Percentiles rank a stretch among this genome's conserved stretches.
phyloP scores from a whole-genome alignment of 2,888 invertebrate species.

The Zaprionus obscuricornis region DNA sequence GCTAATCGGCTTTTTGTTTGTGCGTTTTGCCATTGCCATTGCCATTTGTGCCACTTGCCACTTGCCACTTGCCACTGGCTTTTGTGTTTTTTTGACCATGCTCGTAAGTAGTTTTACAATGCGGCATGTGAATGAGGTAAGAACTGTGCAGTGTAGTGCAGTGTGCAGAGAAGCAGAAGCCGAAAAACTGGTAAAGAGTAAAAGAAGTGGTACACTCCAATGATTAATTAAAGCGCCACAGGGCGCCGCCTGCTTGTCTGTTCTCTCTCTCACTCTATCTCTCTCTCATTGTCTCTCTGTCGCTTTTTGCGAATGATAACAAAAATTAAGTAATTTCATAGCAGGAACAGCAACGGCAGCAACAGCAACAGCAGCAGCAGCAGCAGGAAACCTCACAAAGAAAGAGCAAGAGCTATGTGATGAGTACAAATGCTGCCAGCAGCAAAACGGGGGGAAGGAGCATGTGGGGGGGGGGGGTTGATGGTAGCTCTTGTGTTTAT shows the following conservation, averaged over 20 bases:
- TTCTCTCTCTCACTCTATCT: no score
- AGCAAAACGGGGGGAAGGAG: no score
- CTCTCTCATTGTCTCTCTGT: no score
- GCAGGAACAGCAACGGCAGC: slow-evolving; percentile 2
- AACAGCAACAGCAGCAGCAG: no score
- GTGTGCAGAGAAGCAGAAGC: slow-evolving; percentile 2
- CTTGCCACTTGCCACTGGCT: no score
- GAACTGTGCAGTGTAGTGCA: no score
- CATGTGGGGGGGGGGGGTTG: no score
- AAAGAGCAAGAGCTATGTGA: background rate
- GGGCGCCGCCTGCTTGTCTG: slow-evolving; percentile 51
- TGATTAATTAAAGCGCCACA: slow-evolving; percentile 74
- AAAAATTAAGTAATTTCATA: slow-evolving; percentile 60
- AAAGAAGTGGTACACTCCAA: slow-evolving; percentile 60
- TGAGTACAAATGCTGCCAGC: no score
- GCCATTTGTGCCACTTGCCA: slow-evolving; percentile 15
- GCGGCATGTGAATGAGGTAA: slow-evolving; percentile 17
- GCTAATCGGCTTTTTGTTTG: slow-evolving; percentile 71
- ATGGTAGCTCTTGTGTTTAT: slow-evolving; percentile 56
- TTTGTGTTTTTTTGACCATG: slow-evolving; percentile 29
- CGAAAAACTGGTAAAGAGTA: no score
- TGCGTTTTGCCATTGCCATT: slow-evolving; percentile 27
- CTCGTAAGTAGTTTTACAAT: slow-evolving; percentile 64
- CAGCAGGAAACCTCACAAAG: no score
- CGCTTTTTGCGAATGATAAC: slow-evolving; percentile 79